Evolutionary conservation across 2,113 vertebrate genomes (phyloP), one percentile per base, ranked within the genome.

Genomic region (Labeo catla): DNA sequence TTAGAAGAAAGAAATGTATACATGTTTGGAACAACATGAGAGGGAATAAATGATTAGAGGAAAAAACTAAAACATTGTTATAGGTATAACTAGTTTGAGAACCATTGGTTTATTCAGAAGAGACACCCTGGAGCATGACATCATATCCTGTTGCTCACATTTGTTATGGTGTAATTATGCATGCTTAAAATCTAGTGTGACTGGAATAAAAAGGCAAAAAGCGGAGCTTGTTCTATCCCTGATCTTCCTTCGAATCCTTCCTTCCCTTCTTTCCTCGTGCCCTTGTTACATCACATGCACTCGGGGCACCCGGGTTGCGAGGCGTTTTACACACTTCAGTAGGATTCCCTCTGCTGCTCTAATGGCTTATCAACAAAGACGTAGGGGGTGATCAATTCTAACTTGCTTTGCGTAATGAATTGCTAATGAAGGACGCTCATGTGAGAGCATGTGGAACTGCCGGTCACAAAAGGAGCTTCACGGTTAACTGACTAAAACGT

Each of bases 391-490:
- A 86, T 86, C 65, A 52, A 81, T 63, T 86, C 15, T 66, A 74
- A 34, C 39, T 66, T 34, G 9, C 34, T 50, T 77, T 86, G 63
- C 43, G 19, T 73, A 84, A 74, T 8, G n/a, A n/a, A 45, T 66
- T 21, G 86, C 73, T 84, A 84, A 76, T 79, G 54, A 88, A 84
- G 54, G 21, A 83, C 36, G n/a, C 73, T 85, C n/a, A 59, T 61
- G 65, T 79, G 43, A 86, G 84, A 72, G 68, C 54, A 80, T 34
- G 68, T 82, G 43, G 52, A 65, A 63, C 70, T 66, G 28, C n/a
- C 15, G 34, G 52, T 84, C n/a, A 4, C 16, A 28, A 78, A 61
- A 49, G 28, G 52, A 57, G 77, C 76, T 86, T 82, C 54, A 76
- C 34, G 52, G 45, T 81, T 86, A 10, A 74, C 66, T 49, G 34